Evolutionary conservation across 2,113 vertebrate species (phyloP).

Genomic region (Anguilla rostrata): DNA sequence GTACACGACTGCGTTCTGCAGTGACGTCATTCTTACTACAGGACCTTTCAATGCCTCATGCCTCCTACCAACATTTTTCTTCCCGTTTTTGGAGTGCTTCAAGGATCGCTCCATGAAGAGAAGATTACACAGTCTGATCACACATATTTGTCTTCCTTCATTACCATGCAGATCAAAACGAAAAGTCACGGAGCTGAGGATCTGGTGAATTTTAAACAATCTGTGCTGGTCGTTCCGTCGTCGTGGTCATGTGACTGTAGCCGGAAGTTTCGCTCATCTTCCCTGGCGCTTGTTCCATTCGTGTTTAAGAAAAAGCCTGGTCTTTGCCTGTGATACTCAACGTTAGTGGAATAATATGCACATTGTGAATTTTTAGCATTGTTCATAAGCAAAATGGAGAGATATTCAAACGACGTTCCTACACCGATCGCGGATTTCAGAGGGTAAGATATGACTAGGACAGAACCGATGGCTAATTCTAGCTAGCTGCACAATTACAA

Average conservation of each 20-base stretch:
- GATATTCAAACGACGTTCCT: constrained; percentile 36
- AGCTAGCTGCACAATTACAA: neutral
- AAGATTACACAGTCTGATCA: too few species aligned
- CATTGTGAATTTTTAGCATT: neutral
- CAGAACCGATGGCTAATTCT: neutral
- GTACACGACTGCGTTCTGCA: too few species aligned
- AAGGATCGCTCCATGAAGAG: too few species aligned
- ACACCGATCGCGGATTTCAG: constrained; percentile 54
- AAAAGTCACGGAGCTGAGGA: neutral
- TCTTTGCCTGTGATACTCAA: too few species aligned
- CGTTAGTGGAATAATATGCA: neutral
- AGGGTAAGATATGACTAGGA: constrained; percentile 53
- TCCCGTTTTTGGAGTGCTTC: too few species aligned
- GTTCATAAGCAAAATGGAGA: constrained; percentile 54
- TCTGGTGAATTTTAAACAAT: neutral
- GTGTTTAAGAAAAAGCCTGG: too few species aligned
- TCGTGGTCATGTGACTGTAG: neutral
- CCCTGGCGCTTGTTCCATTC: too few species aligned
- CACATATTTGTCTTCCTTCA: neutral
- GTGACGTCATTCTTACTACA: too few species aligned
- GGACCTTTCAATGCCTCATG: too few species aligned
- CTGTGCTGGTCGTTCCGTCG: neutral
- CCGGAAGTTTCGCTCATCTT: neutral
- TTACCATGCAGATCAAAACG: neutral
- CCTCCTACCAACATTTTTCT: too few species aligned